A percentile compares a stretch with the other conserved stretches of the same genome.
Evolutionary conservation across 2,113 vertebrate genomes (phyloP).

Genomic region (Salminus brasiliensis): DNA sequence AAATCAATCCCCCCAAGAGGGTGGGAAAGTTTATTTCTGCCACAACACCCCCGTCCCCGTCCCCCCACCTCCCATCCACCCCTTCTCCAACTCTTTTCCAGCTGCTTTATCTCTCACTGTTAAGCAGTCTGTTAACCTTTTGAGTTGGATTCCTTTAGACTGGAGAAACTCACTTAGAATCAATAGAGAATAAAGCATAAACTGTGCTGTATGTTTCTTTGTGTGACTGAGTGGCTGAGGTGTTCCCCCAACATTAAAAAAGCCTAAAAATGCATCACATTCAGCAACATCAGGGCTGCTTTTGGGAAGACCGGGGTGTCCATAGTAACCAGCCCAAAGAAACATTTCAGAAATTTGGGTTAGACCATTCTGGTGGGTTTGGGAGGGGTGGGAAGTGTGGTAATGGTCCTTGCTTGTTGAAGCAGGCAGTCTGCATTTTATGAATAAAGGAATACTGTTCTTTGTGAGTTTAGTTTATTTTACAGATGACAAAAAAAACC

Average conservation of each 20-base stretch:
- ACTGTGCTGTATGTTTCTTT: constrained; percentile 1
- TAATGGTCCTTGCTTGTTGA: neutral
- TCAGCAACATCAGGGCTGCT: neutral
- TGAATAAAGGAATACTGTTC: neutral
- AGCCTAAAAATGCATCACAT: neutral
- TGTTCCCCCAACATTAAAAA: neutral
- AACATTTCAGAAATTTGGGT: constrained; percentile 12
- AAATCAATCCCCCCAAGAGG: constrained; percentile 70
- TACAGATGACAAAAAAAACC: no score
- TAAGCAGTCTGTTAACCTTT: neutral
- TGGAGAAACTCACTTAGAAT: neutral
- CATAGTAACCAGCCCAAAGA: neutral
- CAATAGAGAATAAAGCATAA: neutral
- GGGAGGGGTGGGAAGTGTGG: neutral
- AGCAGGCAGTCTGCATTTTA: neutral
- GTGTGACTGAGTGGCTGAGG: neutral
- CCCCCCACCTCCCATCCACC: neutral
- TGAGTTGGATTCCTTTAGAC: neutral
- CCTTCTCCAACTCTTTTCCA: neutral
- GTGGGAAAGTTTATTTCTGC: constrained; percentile 63
- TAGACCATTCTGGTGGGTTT: constrained; percentile 2
- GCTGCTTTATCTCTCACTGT: neutral
- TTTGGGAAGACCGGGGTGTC: neutral
- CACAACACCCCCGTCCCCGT: no score
- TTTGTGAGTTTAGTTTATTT: neutral